Base-by-base conservation (phyloP, 2,797 vertebrate genomes). In the Euthynnus affinis region DNA sequence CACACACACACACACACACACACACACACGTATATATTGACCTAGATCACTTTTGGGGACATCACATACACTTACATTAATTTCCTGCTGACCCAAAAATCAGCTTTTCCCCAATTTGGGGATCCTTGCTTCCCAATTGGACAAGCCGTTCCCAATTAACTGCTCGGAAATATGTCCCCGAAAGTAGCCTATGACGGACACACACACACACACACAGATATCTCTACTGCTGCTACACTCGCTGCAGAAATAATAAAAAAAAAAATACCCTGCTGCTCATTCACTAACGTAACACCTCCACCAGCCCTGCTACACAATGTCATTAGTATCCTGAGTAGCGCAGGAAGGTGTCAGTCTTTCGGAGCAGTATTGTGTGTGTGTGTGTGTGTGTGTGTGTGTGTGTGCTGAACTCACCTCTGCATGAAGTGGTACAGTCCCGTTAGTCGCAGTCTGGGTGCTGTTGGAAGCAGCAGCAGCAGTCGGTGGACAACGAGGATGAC, bases 361-460 rank as follows among this genome's bases (percentile, higher is more conserved):
- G 0, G 56, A 8, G 14, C 18, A 1, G 42, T 5, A 17, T 44
- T 44, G 42, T 42, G 40, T 42, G 40, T 42, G 12, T 13, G 14
- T 1, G 12, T 29, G 27, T 29, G 27, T 29, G 27, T 40, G 34
- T 27, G 10, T 51, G 5, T 13, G 40, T 42, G 40, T 42, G 12
- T 13, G 14, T 1, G 12, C 12, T 1, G 8, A 72, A 51, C 87
- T 53, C 87, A 71, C 93, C 92, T 80, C 62, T 37, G 75, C 0
- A 27, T 68, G 69, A 85, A 90, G 78, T 95, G 93, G 95, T 95
- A 93, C 93, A 82, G 74, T 94, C 94, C 93, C 87, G 90, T 91
- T 90, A 90, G 78, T 61, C 78, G 59, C 78, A 25, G 80, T 29
- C 60, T 9, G 62, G 42, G 69, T 61, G 84, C 74, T 49, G 74